Evolutionary conservation across 30 jellyfish, hydroid and myxozoan genomes (phyloP), one percentile per base, ranked within the genome.

Genomic region (Phacellophora camtschatica): DNA sequence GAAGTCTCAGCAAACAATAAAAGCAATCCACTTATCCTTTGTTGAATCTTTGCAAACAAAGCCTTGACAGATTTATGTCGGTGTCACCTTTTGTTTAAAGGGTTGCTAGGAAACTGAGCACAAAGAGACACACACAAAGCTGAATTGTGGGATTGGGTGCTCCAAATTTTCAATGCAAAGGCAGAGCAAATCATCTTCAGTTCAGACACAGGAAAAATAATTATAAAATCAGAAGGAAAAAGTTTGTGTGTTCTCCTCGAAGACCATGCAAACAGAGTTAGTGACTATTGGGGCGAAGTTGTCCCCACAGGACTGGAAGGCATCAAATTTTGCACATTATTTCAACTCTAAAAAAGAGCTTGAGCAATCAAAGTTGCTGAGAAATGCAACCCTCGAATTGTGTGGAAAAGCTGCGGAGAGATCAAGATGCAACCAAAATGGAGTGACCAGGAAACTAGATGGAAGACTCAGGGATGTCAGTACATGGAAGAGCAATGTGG

Each of bases 291-390:
- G 90, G 41, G 64, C 90, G 74, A 78, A 78, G 50, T 33, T 78
- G 36, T 61, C 68, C 68, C 90, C 90, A 12, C 90, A 78, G 78
- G 90, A 78, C 30, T 78, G 90, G 90, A 78, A 78, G 55, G 90
- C 90, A 2, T 61, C 90, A 32, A 78, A 78, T 67, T 78, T 61
- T 65, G 90, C 90, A 4, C 90, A 78, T 37, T 78, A 78, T 63
- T 78, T 59, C 82, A 78, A 78, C 64, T 78, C 90, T 5, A 78
- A 64, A 61, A 78, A 78, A 74, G 90, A 78, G 67, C 28, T 78
- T 5, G 90, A 78, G 74, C 90, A 78, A 54, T 78, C 90, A 54
- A 78, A 78, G 67, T 58, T 78, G 41, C 56, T 78, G 57, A 78
- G 90, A 35, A 68, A 78, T 63, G 82, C 90, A 48, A 64, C 90